Conservation (phyloP, 2,888 invertebrate genomes). For the Nipponacmea schrenckii region DNA sequence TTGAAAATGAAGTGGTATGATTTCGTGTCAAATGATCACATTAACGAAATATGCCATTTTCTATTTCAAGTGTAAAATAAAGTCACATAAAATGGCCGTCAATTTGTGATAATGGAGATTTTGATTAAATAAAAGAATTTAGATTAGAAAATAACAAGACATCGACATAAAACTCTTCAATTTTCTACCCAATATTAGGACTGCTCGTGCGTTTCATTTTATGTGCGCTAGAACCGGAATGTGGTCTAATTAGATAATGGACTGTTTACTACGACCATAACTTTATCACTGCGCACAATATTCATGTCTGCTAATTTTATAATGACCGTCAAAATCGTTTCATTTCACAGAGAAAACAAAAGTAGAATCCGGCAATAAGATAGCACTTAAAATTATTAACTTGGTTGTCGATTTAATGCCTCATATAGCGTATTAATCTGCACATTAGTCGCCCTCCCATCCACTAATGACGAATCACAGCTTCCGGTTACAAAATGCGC, state of each 20-base stretch:
- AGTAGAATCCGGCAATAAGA: not conserved
- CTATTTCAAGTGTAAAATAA: not conserved
- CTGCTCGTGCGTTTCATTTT: slow-evolving; percentile 8
- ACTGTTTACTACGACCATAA: not conserved
- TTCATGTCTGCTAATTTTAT: not conserved
- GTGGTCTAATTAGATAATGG: slow-evolving; percentile 2
- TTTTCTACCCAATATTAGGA: not conserved
- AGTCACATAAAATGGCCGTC: slow-evolving; percentile 2
- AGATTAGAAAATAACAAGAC: slow-evolving; percentile 1
- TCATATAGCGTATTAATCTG: slow-evolving; percentile 2
- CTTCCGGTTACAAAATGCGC: slow-evolving; percentile 30
- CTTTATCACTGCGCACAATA: not conserved
- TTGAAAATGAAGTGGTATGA: too few species aligned
- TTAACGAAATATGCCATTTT: too few species aligned
- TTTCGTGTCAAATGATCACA: too few species aligned
- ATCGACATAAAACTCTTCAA: slow-evolving; percentile 1
- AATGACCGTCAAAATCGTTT: not conserved
- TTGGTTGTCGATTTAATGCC: not conserved
- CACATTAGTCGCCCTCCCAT: not conserved
- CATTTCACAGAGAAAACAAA: not conserved
- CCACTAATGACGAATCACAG: slow-evolving; percentile 23
- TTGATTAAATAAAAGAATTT: not conserved
- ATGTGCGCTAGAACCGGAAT: slow-evolving; percentile 6
- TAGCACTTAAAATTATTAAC: not conserved
- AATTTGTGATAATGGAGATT: slow-evolving; percentile 5